Evolutionary conservation across 2,888 invertebrate genomes (phyloP), one percentile per base, ranked within the genome.

Genomic region (Eledone cirrhosa): DNA sequence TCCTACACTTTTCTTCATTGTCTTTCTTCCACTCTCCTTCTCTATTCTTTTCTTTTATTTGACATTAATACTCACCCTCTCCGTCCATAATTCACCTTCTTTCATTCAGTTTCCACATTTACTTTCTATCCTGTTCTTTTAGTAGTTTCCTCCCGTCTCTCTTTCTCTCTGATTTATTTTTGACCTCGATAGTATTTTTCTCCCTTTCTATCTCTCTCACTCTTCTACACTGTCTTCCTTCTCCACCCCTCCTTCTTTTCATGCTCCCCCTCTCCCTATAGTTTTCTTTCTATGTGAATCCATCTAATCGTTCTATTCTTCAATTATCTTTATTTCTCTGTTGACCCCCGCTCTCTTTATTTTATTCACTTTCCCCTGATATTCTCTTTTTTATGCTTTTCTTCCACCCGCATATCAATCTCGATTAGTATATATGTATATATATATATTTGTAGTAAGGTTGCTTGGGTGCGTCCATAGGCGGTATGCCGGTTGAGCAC

Each of bases 61-160:
- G 7, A 27, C 11, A 31, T 27, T 41, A 41, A 24, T 47, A 24
- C 33, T 24, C 22, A n/a, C 22, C n/a, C 16, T 67, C 11, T 47
- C 5, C 53, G 5, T 48, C 22, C 8, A 31, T 78, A 19, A 31
- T 48, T 74, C 78, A 31, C 69, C 48, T 29, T 72, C 78, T 74
- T 41, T 59, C 59, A 72, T 48, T 78, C 41, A 22, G 69, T 69
- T 29, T 5, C 27, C 48, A 67, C 69, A 1, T 41, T 41, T 41
- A 8, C 41, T 41, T 41, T 41, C 41, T 41, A 8, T 8, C 11
- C 11, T 11, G 41, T 41, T 41, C 41, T 41, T 41, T 41, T n/a
- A n/a, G n/a, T n/a, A 41, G 8, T 41, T 41, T 41, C 11, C 41
- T 41, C 41, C 41, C 2, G 11, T 41, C 2, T 11, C 41, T 41